Evolutionary conservation across 2,797 vertebrate genomes (phyloP).

Genomic region (Bryconaethiops microstoma): DNA sequence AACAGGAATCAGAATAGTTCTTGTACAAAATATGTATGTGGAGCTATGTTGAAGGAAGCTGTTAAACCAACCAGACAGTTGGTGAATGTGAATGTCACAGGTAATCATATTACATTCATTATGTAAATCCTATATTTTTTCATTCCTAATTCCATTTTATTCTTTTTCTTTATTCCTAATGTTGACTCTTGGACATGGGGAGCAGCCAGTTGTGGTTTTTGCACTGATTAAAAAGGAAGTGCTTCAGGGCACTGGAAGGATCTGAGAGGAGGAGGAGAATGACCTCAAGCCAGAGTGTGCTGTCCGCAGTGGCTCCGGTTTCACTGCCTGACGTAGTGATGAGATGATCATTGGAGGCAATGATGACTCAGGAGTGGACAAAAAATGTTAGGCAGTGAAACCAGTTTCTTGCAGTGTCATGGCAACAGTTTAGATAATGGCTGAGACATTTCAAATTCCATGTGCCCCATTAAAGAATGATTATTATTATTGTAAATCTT

Average conservation of each 20-base stretch:
- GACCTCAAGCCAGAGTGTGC: constrained; percentile 30
- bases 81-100: constrained; percentile 33
- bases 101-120: constrained; percentile 50
- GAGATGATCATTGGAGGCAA: constrained; percentile 65
- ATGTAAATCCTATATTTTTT: constrained; percentile 40
- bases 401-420: neutral
- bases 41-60: constrained; percentile 15
- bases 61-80: constrained; percentile 24
- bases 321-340: constrained; percentile 61
- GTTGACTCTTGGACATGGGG: constrained; percentile 63
- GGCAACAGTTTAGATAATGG: neutral
- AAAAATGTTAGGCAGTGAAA: constrained; percentile 45
- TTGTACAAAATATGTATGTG: constrained; percentile 4
- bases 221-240: constrained; percentile 67
- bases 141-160: constrained; percentile 11
- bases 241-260: constrained; percentile 43
- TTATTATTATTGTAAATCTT: neutral
- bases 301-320: constrained; percentile 21
- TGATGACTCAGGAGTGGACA: constrained; percentile 45
- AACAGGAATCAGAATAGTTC: constrained; percentile 64
- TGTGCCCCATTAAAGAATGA: neutral
- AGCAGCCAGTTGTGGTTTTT: constrained; percentile 58
- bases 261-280: constrained; percentile 41
- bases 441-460: neutral
- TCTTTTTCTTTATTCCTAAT: constrained; percentile 54